Conservation (phyloP, 1,140 invertebrate genomes). For the Agrilus planipennis region DNA sequence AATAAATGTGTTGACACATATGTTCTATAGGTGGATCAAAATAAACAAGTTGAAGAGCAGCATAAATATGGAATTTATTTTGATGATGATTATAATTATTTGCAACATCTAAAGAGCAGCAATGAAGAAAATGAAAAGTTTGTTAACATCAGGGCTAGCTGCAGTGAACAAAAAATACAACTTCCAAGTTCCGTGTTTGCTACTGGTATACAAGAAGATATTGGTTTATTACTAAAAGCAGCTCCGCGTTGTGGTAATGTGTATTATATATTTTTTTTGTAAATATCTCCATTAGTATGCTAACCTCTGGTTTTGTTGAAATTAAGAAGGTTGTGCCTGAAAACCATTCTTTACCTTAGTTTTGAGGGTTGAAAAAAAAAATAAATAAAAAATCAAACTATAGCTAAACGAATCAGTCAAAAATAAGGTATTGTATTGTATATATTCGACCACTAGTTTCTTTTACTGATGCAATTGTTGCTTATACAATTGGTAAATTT, state of each 20-base stretch:
- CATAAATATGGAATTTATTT: conserved; percentile 88
- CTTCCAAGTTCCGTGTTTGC: conserved; percentile 87
- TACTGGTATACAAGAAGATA: conserved; percentile 74
- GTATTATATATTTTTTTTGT: background rate
- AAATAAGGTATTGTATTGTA: no score
- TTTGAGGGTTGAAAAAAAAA: no score
- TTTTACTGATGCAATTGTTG: no score
- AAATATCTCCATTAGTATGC: background rate
- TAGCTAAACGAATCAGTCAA: no score
- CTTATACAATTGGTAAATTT: no score
- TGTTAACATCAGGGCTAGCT: conserved; percentile 13
- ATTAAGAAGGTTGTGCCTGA: no score
- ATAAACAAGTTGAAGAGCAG: conserved; percentile 57
- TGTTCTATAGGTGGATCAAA: background rate
- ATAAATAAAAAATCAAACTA: no score
- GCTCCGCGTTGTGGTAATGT: conserved; percentile 55
- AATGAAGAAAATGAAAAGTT: conserved; percentile 32
- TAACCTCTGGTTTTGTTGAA: background rate
- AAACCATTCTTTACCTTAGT: no score
- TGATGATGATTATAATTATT: conserved; percentile 93
- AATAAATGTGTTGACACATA: background rate
- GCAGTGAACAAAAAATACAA: conserved; percentile 40
- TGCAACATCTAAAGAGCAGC: conserved; percentile 69
- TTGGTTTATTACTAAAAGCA: conserved; percentile 82
- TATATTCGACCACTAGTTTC: no score